A percentile compares a stretch with the other conserved stretches of the same genome.
Conservation (phyloP, 2,888 invertebrate species). For the Hypercompe scribonia region DNA sequence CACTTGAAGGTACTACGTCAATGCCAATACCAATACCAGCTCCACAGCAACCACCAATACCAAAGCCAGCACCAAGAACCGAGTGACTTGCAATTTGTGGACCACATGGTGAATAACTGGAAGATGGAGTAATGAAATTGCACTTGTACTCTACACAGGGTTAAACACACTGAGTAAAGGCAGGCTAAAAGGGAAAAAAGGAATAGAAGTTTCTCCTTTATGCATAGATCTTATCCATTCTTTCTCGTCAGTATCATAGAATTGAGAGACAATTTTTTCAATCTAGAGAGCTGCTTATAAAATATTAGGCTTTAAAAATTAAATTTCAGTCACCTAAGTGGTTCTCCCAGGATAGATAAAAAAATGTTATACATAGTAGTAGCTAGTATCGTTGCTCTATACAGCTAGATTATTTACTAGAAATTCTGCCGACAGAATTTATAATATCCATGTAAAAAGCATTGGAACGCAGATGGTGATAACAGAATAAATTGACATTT, state of each 20-base stretch:
- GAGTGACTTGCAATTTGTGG: neutral
- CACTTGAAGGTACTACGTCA: conserved; percentile 49
- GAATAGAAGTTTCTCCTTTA: too few species aligned
- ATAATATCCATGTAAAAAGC: too few species aligned
- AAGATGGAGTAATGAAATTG: neutral
- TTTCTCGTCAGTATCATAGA: too few species aligned
- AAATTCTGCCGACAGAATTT: too few species aligned
- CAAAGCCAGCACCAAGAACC: neutral
- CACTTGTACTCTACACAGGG: neutral
- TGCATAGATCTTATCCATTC: too few species aligned
- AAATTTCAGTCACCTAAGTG: too few species aligned
- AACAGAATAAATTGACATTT: neutral
- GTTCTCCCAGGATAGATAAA: too few species aligned
- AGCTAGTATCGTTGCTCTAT: neutral
- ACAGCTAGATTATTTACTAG: too few species aligned
- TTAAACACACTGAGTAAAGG: neutral
- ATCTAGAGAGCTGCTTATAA: too few species aligned
- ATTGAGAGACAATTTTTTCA: too few species aligned
- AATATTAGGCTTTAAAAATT: too few species aligned
- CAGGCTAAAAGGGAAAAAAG: neutral
- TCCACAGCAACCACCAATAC: neutral
- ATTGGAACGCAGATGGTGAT: neutral
- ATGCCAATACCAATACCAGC: conserved; percentile 35
- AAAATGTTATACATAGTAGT: neutral
- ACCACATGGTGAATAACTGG: neutral